Base-by-base conservation (phyloP, 2,888 invertebrate genomes). In the Psylliodes chrysocephalus region DNA sequence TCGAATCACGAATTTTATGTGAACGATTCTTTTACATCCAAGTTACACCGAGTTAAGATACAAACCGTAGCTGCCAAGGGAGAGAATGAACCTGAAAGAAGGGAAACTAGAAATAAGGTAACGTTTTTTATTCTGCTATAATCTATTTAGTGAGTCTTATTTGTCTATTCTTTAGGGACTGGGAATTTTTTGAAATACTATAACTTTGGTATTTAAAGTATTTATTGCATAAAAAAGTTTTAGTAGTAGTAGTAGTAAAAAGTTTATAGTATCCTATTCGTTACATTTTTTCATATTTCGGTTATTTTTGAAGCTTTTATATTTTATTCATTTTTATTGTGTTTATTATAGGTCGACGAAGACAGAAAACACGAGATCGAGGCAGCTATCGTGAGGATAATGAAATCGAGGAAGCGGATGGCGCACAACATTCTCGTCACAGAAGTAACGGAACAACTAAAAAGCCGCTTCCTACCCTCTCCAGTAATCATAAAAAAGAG, bases 361-460 rank as follows among this genome's bases (percentile, higher is more conserved):
- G 98, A 99, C 84, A 89, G 98, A 74, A 98, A 98, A 83, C 98
- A 98, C 83, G 98, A 98, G 86, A 98, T 99, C 74, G 99, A 99
- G 85, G 98, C 98, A 52, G 98, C 98, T 69, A 97, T 99, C 80
- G 98, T 99, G 69, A 89, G 97, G 80, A 98, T 99, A 81, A 99
- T 99, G 99, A 99, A 99, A 85, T 94, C 96, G 51, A 88, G 98
- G 72, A 97, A 98, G 87, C 91, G 92, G 78, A 92, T 98, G 90
- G 89, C 93, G 82, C 95, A 95, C 85, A 96, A 96, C 82, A 89
- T 95, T 75, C 88, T 99, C 71, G 95, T 98, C 68, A 91, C 96
- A 38, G 98, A 98, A 87, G 98, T 98, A 72, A 98, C 98, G 65
- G 95, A 98, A 82, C 98, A 98, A 85, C 86, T 99, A 75, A 95